phyloP scores from a whole-genome alignment of 2,113 vertebrate genomes.

The Podilymbus podiceps region DNA sequence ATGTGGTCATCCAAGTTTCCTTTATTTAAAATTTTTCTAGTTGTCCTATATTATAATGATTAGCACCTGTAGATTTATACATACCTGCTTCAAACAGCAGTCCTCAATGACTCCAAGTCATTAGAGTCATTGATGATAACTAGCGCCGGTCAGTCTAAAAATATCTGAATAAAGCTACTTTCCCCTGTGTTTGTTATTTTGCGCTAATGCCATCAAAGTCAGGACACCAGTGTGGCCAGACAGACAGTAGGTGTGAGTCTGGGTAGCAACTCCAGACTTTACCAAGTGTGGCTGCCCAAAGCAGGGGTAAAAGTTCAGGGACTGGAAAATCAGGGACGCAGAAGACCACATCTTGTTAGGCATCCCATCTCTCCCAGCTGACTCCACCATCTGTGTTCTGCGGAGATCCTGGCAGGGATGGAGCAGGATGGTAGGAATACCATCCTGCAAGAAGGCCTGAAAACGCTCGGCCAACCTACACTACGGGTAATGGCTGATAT shows the following conservation, averaged over 20 bases:
- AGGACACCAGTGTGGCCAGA: not conserved
- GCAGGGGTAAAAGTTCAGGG: not conserved
- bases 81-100: not conserved
- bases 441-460: not conserved
- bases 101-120: not conserved
- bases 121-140: not conserved
- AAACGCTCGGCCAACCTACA: rapidly evolving
- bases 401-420: not conserved
- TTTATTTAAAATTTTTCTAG: not conserved
- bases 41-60: not conserved
- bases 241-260: not conserved
- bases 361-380: not conserved
- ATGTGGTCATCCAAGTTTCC: not conserved
- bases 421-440: not conserved
- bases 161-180: not conserved
- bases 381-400: not conserved
- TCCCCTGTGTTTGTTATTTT: not conserved
- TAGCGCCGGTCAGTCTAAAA: not conserved
- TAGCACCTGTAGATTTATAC: not conserved
- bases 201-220: not conserved
- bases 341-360: not conserved
- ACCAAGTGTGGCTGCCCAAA: not conserved
- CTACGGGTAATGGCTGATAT: not conserved
- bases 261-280: not conserved
- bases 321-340: not conserved